phyloP scores from a whole-genome alignment of 2,797 vertebrate species.

The Gallirallus australis region DNA sequence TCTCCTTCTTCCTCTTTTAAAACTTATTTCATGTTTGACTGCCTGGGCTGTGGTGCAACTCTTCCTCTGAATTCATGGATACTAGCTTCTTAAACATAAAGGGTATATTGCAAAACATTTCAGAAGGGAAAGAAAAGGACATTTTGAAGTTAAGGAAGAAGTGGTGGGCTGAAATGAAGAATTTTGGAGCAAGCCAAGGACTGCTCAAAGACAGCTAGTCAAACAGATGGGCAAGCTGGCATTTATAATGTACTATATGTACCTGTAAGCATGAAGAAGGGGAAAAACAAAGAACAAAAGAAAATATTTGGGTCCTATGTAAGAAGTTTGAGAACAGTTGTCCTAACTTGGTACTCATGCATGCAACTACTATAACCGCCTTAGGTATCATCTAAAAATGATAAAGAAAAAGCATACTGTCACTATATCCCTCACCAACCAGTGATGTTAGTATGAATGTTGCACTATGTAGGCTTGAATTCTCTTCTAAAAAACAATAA shows the following conservation, averaged over 20 bases:
- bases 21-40: background rate
- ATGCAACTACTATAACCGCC: background rate
- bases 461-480: background rate
- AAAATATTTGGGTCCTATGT: background rate
- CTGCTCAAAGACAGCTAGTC: background rate
- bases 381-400: background rate
- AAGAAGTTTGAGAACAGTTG: background rate
- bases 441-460: background rate
- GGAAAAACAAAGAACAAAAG: background rate
- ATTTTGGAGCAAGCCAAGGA: background rate
- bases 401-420: background rate
- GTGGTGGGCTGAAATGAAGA: background rate
- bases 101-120: background rate
- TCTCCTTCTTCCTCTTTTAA: background rate
- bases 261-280: background rate
- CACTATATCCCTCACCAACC: background rate
- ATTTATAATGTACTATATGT: background rate
- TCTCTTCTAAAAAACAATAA: rapidly evolving
- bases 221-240: background rate
- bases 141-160: background rate
- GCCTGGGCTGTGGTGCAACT: background rate
- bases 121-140: background rate
- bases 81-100: background rate
- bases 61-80: background rate
- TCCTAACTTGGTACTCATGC: background rate